Evolutionary conservation across 2,113 vertebrate species (phyloP).

Genomic region (Xerus inauris): DNA sequence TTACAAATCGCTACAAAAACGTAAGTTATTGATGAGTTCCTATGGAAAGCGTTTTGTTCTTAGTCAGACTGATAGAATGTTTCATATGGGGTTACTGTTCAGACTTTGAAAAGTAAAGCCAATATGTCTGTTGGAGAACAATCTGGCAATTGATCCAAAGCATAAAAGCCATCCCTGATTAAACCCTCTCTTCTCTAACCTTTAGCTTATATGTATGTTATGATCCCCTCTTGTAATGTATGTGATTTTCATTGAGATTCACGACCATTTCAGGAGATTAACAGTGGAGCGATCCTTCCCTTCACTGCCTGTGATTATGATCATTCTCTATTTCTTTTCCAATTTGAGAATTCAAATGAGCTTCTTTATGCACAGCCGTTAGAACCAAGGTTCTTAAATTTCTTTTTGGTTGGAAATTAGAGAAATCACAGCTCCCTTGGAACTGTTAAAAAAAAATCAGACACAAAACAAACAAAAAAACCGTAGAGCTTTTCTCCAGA

Average conservation of each 20-base stretch:
- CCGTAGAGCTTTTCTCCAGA: background rate
- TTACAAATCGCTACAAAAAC: background rate
- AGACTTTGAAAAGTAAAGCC: background rate
- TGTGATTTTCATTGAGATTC: slow-evolving; percentile 15
- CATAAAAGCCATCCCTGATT: background rate
- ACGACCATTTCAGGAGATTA: slow-evolving; percentile 3
- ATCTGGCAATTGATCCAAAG: background rate
- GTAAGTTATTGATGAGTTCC: slow-evolving; percentile 47
- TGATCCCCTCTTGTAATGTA: background rate
- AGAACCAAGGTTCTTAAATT: background rate
- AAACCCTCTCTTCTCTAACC: background rate
- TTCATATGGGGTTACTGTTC: background rate
- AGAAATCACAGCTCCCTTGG: background rate
- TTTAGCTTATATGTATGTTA: background rate
- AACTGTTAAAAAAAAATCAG: background rate
- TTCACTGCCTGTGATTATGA: background rate
- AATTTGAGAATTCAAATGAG: background rate
- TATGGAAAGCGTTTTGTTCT: background rate
- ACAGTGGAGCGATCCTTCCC: background rate
- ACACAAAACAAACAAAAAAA: background rate
- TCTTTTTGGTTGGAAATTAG: background rate
- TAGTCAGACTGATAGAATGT: background rate
- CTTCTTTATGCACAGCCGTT: background rate
- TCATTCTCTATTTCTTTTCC: slow-evolving; percentile 22
- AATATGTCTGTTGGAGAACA: background rate